Base-by-base conservation (phyloP, 2,797 vertebrate genomes). In the Heliangelus exortis region DNA sequence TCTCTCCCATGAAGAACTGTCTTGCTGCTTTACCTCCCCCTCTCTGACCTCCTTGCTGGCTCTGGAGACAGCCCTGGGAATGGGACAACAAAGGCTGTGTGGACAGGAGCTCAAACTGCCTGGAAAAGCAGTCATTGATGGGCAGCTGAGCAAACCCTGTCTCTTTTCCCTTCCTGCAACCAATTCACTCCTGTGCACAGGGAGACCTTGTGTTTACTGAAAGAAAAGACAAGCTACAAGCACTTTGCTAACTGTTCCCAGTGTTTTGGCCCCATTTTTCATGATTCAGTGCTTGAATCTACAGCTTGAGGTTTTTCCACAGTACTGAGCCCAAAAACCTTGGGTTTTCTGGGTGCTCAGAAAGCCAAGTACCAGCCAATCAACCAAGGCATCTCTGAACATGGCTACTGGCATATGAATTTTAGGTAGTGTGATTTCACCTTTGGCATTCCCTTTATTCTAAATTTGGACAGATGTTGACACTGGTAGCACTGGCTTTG, bases 31-130 rank as follows among this genome's bases (percentile, higher is more conserved):
- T 95, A 80, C 83, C 36, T 95, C 62, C 62, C n/a, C 41, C 45
- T 84, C 74, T 85, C 73, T 11, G 10, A 80, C 81, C 65, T 89
- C 84, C 55, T 67, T 87, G 48, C 31, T 20, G 10, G 84, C 75
- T 89, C 63, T 80, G 78, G 85, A 86, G 85, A 18, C 41, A 84
- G 66, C 66, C 76, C 62, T 76, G 77, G 80, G 77, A 93, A 94
- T 58, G 29, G 90, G 43, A 84, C 79, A 89, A 82, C 72, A 94
- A 93, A 86, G 48, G 33, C 53, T 54, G 29, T 47, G 69, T 54
- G 74, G 59, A 79, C 26, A 87, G 67, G 34, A 85, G 74, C 66
- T 94, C 66, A 80, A 79, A 66, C 28, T 7, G 15, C 36, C 55
- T 34, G 47, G 39, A 79, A 90, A 90, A 87, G 21, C 31, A 72